Conservation (phyloP, 2,888 invertebrate species). For the Amphipoea lucens region DNA sequence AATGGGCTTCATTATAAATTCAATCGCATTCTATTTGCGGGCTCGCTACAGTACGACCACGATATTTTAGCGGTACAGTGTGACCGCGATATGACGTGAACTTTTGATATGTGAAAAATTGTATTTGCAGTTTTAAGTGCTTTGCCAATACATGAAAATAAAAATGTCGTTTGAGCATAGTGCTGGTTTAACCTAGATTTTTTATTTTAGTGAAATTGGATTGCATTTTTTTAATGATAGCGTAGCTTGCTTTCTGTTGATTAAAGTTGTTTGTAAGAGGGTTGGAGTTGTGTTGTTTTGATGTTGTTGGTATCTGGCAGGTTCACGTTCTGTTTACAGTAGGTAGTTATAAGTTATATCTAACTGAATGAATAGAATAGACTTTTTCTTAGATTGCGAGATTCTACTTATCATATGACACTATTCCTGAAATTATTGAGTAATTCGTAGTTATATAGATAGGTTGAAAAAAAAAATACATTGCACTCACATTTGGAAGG, state of each 20-base stretch:
- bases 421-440: neutral
- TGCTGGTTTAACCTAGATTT: slow-evolving; percentile 27
- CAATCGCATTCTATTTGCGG: slow-evolving; percentile 61
- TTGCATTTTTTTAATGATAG: slow-evolving; percentile 35
- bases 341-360: neutral
- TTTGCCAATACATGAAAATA: slow-evolving; percentile 49
- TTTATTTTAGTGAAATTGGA: slow-evolving; percentile 27
- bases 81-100: slow-evolving; percentile 41
- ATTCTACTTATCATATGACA: neutral
- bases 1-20: slow-evolving; percentile 66
- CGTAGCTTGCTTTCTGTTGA: slow-evolving; percentile 8
- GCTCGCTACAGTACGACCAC: slow-evolving; percentile 30
- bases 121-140: slow-evolving; percentile 63
- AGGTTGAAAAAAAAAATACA: neutral
- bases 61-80: slow-evolving; percentile 43
- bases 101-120: slow-evolving; percentile 61
- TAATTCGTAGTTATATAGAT: too few species aligned
- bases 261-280: slow-evolving; percentile 18
- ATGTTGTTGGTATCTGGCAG: neutral
- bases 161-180: slow-evolving; percentile 50
- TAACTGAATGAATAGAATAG: neutral
- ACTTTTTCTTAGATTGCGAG: neutral
- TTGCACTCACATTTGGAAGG: too few species aligned
- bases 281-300: neutral
- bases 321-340: neutral